phyloP scores from a whole-genome alignment of 2,797 vertebrate species.

The Microcaecilia unicolor region DNA sequence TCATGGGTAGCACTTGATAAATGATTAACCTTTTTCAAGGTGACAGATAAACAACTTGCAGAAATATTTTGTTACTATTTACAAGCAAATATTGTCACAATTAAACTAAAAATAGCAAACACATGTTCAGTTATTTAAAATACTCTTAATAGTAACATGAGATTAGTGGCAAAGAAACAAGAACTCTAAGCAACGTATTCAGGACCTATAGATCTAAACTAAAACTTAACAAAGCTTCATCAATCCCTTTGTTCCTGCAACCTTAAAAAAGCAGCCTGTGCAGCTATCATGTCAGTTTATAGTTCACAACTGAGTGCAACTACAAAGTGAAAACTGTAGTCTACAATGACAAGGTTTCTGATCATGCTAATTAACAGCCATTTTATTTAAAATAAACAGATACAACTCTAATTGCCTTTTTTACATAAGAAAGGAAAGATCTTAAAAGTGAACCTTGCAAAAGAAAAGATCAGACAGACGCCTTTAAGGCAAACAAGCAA shows the following conservation, averaged over 20 bases:
- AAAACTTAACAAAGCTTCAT: conserved; percentile 60
- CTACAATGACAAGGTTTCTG: conserved; percentile 87
- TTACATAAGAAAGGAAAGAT: conserved; percentile 98
- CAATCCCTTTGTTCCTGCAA: conserved; percentile 78
- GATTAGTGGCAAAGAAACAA: conserved; percentile 57
- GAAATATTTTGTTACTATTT: no score
- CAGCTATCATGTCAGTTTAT: conserved; percentile 85
- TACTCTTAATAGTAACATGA: conserved; percentile 53
- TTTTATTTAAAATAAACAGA: conserved; percentile 99
- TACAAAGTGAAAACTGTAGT: conserved; percentile 89
- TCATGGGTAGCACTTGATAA: no score
- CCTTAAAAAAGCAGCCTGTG: conserved; percentile 69
- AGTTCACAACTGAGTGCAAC: conserved; percentile 70
- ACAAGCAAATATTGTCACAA: no score
- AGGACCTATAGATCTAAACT: conserved; percentile 58
- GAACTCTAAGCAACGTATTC: conserved; percentile 55
- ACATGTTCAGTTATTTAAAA: conserved; percentile 48
- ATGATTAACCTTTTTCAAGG: no score
- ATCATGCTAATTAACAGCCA: conserved; percentile 98
- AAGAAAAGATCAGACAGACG: conserved; percentile 77
- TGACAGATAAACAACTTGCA: no score
- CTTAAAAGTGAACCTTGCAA: conserved; percentile 90
- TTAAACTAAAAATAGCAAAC: conserved; percentile 21
- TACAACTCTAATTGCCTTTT: conserved; percentile 99
- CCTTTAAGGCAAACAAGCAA: conserved; percentile 61